Evolutionary conservation across 2,888 invertebrate genomes (phyloP).

Genomic region (Disparrhopalites patrizii): DNA sequence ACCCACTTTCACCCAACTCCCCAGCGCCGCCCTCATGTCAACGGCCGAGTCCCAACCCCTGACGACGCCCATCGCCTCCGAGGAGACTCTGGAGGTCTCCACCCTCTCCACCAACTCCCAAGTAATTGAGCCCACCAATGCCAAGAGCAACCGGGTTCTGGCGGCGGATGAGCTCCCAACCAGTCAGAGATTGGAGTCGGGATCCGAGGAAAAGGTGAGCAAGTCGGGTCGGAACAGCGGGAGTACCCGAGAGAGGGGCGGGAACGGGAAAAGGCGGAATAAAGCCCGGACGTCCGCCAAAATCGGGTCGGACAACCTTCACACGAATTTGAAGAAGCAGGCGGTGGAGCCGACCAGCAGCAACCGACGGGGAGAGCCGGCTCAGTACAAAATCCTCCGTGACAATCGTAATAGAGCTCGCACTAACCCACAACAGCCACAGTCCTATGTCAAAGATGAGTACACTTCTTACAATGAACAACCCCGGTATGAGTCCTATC

Average conservation of each 20-base stretch:
- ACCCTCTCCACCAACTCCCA: no score
- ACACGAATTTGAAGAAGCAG: not conserved
- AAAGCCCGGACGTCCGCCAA: not conserved
- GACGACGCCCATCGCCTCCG: not conserved
- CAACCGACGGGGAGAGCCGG: constrained; percentile 1
- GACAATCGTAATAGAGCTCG: constrained; percentile 9
- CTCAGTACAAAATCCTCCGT: constrained; percentile 18
- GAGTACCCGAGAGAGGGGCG: not conserved
- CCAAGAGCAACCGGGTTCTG: constrained; percentile 10
- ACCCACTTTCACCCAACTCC: constrained; percentile 20
- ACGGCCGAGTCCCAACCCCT: constrained; percentile 7
- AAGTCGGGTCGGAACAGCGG: not conserved
- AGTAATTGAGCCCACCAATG: not conserved
- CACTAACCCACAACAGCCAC: not conserved
- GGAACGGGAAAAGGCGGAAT: not conserved
- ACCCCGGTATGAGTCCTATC: not conserved
- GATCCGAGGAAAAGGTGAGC: not conserved
- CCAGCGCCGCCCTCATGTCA: constrained; percentile 8
- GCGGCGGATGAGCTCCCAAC: not conserved
- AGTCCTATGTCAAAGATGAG: not conserved
- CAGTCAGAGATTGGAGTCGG: not conserved
- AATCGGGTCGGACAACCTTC: not conserved
- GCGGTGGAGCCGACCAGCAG: not conserved
- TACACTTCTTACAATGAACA: not conserved
- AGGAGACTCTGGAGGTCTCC: not conserved